phyloP scores from a whole-genome alignment of 2,113 vertebrate species.

The Cricetomys ansorgei region DNA sequence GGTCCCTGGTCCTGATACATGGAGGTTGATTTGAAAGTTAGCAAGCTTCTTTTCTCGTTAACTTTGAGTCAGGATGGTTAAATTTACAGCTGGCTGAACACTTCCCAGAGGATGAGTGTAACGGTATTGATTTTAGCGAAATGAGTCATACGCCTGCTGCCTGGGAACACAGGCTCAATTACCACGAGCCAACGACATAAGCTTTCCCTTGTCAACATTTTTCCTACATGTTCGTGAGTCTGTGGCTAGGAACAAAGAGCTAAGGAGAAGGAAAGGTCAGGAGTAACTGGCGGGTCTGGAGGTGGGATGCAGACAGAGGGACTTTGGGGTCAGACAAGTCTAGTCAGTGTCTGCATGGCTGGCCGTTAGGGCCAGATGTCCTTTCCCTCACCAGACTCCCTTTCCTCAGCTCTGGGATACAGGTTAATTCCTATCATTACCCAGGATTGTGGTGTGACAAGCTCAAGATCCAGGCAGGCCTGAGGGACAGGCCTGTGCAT shows the following conservation, averaged over 20 bases:
- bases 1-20: background rate
- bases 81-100: slow-evolving; percentile 72
- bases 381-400: background rate
- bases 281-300: fast-evolving
- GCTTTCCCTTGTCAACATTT: slow-evolving; percentile 33
- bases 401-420: background rate
- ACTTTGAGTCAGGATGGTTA: slow-evolving; percentile 71
- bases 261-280: background rate
- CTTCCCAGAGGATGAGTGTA: slow-evolving; percentile 67
- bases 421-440: background rate
- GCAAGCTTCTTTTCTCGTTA: slow-evolving; percentile 34
- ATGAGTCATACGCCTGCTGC: slow-evolving; percentile 71
- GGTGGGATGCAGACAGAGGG: background rate
- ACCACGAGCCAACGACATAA: background rate
- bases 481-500: background rate
- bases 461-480: background rate
- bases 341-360: fast-evolving
- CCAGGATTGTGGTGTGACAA: background rate
- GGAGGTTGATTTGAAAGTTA: slow-evolving; percentile 41
- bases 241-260: background rate
- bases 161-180: slow-evolving; percentile 59
- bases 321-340: background rate
- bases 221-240: background rate
- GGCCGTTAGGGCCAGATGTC: fast-evolving
- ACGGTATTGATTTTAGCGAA: slow-evolving; percentile 51